Evolutionary conservation across 1,140 invertebrate species (phyloP).

Genomic region (Cataglyphis hispanica): DNA sequence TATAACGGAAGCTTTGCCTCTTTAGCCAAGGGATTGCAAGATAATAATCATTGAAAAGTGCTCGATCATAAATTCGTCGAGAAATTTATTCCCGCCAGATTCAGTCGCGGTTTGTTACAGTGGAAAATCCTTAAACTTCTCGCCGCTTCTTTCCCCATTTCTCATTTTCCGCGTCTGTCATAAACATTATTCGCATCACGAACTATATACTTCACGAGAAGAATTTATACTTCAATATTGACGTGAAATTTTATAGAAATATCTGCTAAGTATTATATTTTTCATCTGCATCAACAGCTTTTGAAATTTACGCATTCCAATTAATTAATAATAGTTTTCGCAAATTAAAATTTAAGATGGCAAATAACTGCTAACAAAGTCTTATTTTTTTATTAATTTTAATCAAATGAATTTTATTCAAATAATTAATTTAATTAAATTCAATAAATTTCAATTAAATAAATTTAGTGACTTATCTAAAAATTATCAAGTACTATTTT

Average conservation of each 20-base stretch:
- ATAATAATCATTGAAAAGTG: constrained; percentile 52
- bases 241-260: not conserved
- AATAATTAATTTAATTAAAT: not conserved
- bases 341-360: not conserved
- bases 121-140: constrained; percentile 63
- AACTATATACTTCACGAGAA: not conserved
- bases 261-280: not conserved
- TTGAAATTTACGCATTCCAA: not conserved
- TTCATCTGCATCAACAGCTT: not conserved
- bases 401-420: not conserved
- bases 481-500: not conserved
- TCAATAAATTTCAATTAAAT: not conserved
- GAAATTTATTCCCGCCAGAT: constrained; percentile 66
- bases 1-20: not conserved
- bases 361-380: not conserved
- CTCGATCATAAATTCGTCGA: constrained; percentile 65
- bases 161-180: constrained; percentile 42
- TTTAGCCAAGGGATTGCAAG: not conserved
- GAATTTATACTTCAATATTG: not conserved
- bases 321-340: not conserved
- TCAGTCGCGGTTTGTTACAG: constrained; percentile 10
- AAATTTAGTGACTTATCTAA: not conserved
- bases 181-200: constrained; percentile 22
- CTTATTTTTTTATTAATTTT: constrained; percentile 9
- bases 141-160: constrained; percentile 48